Base-by-base conservation (phyloP, 2,888 invertebrate species). In the Mythimna pallens region DNA sequence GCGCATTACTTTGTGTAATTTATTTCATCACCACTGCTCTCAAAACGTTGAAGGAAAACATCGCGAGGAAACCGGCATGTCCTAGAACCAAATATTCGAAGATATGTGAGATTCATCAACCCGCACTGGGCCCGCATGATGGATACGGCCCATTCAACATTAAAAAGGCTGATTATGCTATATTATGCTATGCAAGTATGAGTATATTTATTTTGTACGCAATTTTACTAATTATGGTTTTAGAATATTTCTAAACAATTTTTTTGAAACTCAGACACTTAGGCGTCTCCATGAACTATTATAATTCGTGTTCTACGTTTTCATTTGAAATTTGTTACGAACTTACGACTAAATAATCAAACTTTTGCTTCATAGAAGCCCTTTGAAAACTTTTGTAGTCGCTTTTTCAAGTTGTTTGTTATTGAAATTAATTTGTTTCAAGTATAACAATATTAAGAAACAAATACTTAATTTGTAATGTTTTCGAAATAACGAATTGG, bases 341-440 rank as follows among this genome's bases (percentile, higher is more conserved):
- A 70, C 40, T 74, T 68, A 63, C 17, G 70, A 74, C 36, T 63
- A 75, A 76, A 74, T 75, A 78, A 65, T 81, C 52, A 70, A 80
- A 77, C 62, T 78, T 70, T 73, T 67, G 73, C 76, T 74, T 40
- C 55, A 76, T 54, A 20, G 70, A 75, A 85, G 64, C 74, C 70
- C 65, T 79, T 79, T 65, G 59, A 71, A 43, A 84, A 74, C 70
- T 79, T 81, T 58, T 54, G 43, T 34, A 72, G 72, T 30, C 65
- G 64, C 71, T 76, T 81, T 82, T 80, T 71, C 66, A 74, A 78
- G 71, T 80, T 81, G 70, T 77, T 79, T 71, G 59, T 73, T 76
- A 77, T 81, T 66, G 61, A 84, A 66, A 79, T 77, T 81, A 84
- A 81, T 82, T 84, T 82, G 65, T 70, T 75, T 54, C 52, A 78